Evolutionary conservation across 1,140 invertebrate genomes (phyloP).

Genomic region (Trissolcus basalis): DNA sequence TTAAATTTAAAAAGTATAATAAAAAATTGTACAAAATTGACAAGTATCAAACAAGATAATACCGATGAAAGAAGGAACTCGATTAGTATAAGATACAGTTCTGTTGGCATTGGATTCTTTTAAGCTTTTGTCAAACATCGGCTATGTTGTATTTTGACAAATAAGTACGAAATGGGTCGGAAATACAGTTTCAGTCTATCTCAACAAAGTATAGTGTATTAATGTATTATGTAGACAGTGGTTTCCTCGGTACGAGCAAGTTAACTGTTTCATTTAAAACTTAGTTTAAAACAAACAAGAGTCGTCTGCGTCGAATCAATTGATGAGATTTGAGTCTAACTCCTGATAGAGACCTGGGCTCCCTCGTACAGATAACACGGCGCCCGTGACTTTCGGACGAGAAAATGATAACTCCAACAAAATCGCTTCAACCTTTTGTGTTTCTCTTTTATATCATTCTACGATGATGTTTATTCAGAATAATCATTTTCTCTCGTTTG

Average conservation of each 20-base stretch:
- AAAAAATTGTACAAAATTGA: too few relatives aligned
- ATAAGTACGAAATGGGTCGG: slow-evolving; percentile 1
- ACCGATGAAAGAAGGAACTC: too few relatives aligned
- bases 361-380: slow-evolving; percentile 25
- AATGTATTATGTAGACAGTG: slow-evolving; percentile 23
- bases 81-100: too few relatives aligned
- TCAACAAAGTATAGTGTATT: slow-evolving; percentile 26
- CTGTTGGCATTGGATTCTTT: too few relatives aligned
- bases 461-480: slow-evolving; percentile 5
- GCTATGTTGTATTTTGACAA: too few relatives aligned
- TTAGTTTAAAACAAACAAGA: slow-evolving; percentile 44
- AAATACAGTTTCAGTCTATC: slow-evolving; percentile 10
- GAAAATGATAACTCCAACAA: slow-evolving; percentile 37
- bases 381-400: slow-evolving; percentile 26
- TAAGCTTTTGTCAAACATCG: too few relatives aligned
- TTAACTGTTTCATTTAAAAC: slow-evolving; percentile 51
- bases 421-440: slow-evolving; percentile 5
- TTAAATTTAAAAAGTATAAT: too few relatives aligned
- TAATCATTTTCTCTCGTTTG: slow-evolving; percentile 6
- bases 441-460: too few relatives aligned
- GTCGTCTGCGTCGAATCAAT: slow-evolving; percentile 40
- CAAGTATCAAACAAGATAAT: too few relatives aligned
- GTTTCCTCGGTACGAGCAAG: slow-evolving; percentile 16
- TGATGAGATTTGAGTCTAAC: slow-evolving; percentile 36
- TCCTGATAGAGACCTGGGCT: slow-evolving; percentile 14